Conservation (phyloP, 2,797 vertebrate genomes). For the Notolabrus celidotus region DNA sequence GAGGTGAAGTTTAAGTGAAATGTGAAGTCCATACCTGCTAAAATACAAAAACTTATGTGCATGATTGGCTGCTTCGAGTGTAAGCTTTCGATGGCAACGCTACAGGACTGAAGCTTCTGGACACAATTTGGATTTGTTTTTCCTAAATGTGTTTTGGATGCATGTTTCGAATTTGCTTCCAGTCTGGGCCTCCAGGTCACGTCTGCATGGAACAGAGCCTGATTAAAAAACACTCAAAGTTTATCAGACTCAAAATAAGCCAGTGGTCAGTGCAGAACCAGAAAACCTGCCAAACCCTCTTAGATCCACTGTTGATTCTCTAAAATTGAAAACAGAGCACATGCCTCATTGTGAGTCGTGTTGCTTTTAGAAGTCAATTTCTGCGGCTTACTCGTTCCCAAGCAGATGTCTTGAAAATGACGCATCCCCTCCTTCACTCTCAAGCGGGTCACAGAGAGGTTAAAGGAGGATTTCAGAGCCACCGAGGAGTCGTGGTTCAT, state of each 20-base stretch:
- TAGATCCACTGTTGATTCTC: conserved; percentile 7
- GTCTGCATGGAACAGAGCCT: neutral
- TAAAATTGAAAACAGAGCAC: conserved; percentile 24
- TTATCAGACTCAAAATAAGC: conserved; percentile 20
- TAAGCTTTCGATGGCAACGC: conserved; percentile 6
- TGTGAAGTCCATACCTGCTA: neutral
- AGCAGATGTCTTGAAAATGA: conserved; percentile 33
- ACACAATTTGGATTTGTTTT: too few relatives aligned
- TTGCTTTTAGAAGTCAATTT: conserved; percentile 14
- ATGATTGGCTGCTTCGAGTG: neutral
- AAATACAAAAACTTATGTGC: neutral
- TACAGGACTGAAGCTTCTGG: neutral
- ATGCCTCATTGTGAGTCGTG: neutral
- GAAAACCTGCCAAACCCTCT: conserved; percentile 5
- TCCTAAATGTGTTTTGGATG: neutral
- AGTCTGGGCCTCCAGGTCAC: neutral
- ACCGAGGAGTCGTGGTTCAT: neutral
- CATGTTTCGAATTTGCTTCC: neutral
- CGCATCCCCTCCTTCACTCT: conserved; percentile 2
- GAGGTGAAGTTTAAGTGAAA: neutral
- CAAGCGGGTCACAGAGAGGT: conserved; percentile 25
- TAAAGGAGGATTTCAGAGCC: conserved; percentile 6
- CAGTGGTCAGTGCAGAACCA: neutral
- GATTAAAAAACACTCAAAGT: conserved; percentile 21
- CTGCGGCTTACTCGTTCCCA: neutral